Evolutionary conservation across 2,797 vertebrate genomes (phyloP).

Genomic region (Chanos chanos): DNA sequence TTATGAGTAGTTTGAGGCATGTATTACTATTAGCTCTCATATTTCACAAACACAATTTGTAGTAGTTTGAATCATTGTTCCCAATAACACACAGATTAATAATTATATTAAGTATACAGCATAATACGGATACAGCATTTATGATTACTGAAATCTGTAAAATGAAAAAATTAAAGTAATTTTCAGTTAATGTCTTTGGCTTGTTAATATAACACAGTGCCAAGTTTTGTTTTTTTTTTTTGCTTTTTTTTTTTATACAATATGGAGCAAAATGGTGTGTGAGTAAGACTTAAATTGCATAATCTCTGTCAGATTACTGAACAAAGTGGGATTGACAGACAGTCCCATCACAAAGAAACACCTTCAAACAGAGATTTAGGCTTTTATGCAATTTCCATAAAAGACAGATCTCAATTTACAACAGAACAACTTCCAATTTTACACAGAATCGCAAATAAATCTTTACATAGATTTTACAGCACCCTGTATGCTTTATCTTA

Average conservation of each 20-base stretch:
- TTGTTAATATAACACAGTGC: slow-evolving; percentile 32
- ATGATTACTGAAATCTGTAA: too few species aligned
- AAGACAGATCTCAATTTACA: slow-evolving; percentile 41
- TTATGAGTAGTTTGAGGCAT: too few species aligned
- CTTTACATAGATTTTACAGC: slow-evolving; percentile 36
- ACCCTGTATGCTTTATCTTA: slow-evolving; percentile 24
- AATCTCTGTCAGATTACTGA: slow-evolving; percentile 15
- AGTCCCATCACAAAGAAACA: slow-evolving; percentile 26
- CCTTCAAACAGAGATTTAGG: slow-evolving; percentile 20
- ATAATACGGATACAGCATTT: too few species aligned
- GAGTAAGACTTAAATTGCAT: slow-evolving; percentile 1
- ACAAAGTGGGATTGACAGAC: slow-evolving; percentile 4
- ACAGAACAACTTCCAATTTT: slow-evolving; percentile 34
- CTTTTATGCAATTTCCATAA: slow-evolving; percentile 31
- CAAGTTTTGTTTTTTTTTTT: slow-evolving; percentile 33
- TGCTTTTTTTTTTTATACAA: slow-evolving; percentile 36
- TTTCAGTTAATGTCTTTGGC: slow-evolving; percentile 44
- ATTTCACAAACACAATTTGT: too few species aligned
- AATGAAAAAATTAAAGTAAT: too few species aligned
- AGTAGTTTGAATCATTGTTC: too few species aligned
- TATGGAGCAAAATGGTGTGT: not conserved
- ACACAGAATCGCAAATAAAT: slow-evolving; percentile 42
- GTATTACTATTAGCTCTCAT: too few species aligned
- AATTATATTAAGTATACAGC: too few species aligned
- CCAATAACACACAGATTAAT: too few species aligned